Percentiles rank a stretch among this genome's conserved stretches.
These are phyloP conservation scores for Ametastegia equiseti DNA, from an alignment of 2,888 invertebrate genomes.

Conservation along the genomic window DNA sequence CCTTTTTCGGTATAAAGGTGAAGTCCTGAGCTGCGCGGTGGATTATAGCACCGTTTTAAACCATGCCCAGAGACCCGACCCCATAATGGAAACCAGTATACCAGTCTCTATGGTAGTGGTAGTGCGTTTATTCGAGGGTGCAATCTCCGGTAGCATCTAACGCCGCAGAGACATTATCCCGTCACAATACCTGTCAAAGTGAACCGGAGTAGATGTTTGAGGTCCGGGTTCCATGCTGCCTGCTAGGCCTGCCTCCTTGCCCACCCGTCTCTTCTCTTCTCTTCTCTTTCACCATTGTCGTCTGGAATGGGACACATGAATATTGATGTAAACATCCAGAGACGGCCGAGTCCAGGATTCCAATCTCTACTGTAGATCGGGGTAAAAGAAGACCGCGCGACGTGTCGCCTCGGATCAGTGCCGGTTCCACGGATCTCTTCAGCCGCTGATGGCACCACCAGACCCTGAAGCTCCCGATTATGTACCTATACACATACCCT, in stretches of 20 bases:
- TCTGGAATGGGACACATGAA: slow-evolving; percentile 46
- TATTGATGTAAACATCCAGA: slow-evolving; percentile 51
- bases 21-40: background rate
- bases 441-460: background rate
- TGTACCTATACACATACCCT: too few species aligned
- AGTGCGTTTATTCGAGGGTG: slow-evolving; percentile 28
- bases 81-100: background rate
- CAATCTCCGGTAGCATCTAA: slow-evolving; percentile 48
- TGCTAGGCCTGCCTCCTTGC: background rate
- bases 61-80: background rate
- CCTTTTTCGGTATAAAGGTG: background rate
- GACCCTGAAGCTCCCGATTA: too few species aligned
- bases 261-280: background rate
- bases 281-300: slow-evolving; percentile 36
- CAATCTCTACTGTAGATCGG: slow-evolving; percentile 48
- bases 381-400: slow-evolving; percentile 50
- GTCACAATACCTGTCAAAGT: slow-evolving; percentile 41
- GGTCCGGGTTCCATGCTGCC: background rate
- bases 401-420: slow-evolving; percentile 49
- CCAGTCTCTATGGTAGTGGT: background rate
- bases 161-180: slow-evolving; percentile 47
- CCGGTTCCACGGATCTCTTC: slow-evolving; percentile 26
- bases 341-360: slow-evolving; percentile 33
- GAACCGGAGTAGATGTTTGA: too few species aligned
- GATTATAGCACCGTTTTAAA: slow-evolving; percentile 11